A percentile compares a stretch with the other conserved stretches of the same genome.
These are phyloP conservation scores for Uromys caudimaculatus DNA, from an alignment of 2,797 vertebrate genomes.

Conservation along the genomic window DNA sequence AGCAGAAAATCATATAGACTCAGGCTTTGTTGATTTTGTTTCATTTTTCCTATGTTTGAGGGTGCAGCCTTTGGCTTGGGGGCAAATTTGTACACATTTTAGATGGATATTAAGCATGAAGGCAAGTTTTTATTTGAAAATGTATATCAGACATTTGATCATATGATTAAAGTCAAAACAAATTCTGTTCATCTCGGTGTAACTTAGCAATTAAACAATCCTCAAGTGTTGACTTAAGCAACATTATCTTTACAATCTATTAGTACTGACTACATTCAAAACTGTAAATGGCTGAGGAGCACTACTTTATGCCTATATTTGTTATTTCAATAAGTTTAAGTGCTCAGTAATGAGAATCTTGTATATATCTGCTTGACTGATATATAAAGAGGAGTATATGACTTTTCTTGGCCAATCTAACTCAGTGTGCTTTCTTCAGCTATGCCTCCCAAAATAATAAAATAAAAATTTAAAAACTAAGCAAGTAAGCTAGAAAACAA, in stretches of 20 bases:
- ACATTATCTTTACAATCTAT: conserved; percentile 40
- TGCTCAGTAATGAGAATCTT: background rate
- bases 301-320: background rate
- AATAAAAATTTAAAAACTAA: background rate
- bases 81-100: background rate
- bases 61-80: background rate
- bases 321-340: conserved; percentile 35
- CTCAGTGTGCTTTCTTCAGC: background rate
- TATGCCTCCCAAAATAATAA: background rate
- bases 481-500: background rate
- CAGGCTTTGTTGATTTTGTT: background rate
- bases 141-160: background rate
- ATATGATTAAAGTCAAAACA: conserved; percentile 40
- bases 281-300: background rate
- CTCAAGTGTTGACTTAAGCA: background rate
- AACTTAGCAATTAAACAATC: conserved; percentile 42
- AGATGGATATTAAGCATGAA: conserved; percentile 2
- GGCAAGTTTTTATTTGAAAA: background rate
- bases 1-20: conserved; percentile 13
- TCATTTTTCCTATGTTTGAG: background rate
- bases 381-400: background rate
- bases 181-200: conserved; percentile 5
- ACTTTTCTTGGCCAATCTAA: background rate
- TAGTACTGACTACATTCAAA: conserved; percentile 32
- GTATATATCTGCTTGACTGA: background rate